phyloP scores from a whole-genome alignment of 2,888 invertebrate genomes.

The Pristionchus maxplancki region DNA sequence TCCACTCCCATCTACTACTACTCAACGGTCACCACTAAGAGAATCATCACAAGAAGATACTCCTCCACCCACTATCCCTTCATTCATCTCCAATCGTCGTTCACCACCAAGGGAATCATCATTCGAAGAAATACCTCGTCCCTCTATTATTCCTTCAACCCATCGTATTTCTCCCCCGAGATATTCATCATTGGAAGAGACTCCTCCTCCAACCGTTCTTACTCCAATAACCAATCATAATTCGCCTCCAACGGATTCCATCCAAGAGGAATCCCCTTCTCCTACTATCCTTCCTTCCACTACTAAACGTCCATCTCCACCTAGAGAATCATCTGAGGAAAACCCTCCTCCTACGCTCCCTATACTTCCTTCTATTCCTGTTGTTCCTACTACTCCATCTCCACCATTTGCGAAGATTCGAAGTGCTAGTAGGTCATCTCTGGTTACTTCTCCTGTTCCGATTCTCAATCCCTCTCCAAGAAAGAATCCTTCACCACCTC shows the following conservation, averaged over 20 bases:
- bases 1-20: not conserved
- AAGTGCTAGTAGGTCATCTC: not conserved
- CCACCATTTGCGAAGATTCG: not conserved
- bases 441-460: not conserved
- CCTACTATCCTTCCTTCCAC: not conserved
- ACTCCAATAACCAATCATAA: not conserved
- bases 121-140: not conserved
- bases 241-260: not conserved
- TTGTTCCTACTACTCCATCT: not conserved
- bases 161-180: not conserved
- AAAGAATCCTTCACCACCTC: not conserved
- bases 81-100: too few species aligned
- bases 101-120: too few species aligned
- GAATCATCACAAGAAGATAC: not conserved
- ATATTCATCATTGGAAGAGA: not conserved
- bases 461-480: not conserved
- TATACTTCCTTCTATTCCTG: not conserved
- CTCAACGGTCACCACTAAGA: not conserved
- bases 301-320: not conserved
- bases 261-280: not conserved
- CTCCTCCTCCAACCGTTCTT: not conserved
- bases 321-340: not conserved
- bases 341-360: not conserved
- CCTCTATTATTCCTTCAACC: not conserved
- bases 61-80: not conserved